A percentile compares a stretch with the other conserved stretches of the same genome.
These are phyloP conservation scores for Heliangelus exortis DNA, from an alignment of 2,797 vertebrate genomes.

Conservation along the genomic window DNA sequence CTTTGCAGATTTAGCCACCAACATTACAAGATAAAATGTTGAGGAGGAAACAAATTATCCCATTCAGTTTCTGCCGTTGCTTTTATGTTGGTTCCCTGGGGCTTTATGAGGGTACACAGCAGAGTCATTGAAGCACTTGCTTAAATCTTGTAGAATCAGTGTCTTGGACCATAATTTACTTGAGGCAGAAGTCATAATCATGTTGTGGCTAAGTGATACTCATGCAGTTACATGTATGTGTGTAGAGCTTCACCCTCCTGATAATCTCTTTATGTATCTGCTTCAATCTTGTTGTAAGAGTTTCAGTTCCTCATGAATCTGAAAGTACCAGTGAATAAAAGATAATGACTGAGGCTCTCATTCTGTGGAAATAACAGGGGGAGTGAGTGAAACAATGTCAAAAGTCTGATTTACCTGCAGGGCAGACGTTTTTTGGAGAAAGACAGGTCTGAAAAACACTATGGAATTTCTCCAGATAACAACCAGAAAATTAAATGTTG, in stretches of 20 bases:
- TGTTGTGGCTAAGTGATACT: background rate
- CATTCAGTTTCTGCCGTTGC: background rate
- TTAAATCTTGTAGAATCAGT: background rate
- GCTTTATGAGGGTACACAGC: background rate
- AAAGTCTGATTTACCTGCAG: background rate
- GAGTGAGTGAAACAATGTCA: background rate
- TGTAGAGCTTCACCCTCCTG: background rate
- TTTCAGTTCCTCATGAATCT: background rate
- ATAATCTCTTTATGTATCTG: background rate
- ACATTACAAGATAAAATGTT: background rate
- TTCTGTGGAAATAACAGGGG: background rate
- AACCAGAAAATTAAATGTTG: conserved; percentile 45
- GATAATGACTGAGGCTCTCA: background rate
- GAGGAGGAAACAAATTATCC: background rate
- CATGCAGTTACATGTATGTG: background rate
- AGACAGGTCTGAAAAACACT: background rate
- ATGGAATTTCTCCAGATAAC: conserved; percentile 2
- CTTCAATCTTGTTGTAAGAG: background rate
- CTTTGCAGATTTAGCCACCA: background rate
- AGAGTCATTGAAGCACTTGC: background rate
- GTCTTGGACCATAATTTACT: background rate
- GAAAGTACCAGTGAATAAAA: background rate
- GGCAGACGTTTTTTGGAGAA: background rate
- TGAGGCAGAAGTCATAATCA: background rate
- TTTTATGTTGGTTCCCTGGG: background rate